Evolutionary conservation across 2,797 vertebrate genomes (phyloP).

Genomic region (Pygocentrus nattereri): DNA sequence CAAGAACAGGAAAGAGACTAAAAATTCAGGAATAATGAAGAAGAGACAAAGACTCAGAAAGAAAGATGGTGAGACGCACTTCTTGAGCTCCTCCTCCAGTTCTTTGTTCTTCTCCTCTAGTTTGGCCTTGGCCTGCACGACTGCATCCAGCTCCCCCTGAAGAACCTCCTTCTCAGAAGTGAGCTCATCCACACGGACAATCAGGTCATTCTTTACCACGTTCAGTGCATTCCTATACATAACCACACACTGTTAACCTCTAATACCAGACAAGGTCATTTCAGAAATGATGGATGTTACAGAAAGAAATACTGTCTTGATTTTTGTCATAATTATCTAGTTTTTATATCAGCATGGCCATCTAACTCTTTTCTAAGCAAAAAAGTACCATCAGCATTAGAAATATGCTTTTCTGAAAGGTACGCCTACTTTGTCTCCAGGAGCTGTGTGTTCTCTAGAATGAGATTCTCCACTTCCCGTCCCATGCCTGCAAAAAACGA

Average conservation of each 20-base stretch:
- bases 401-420: background rate
- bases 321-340: background rate
- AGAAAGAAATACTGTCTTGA: background rate
- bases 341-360: background rate
- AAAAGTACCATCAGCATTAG: background rate
- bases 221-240: constrained; percentile 93
- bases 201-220: constrained; percentile 98
- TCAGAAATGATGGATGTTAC: background rate
- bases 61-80: constrained; percentile 76
- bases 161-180: constrained; percentile 94
- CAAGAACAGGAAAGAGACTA: background rate
- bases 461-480: constrained; percentile 97
- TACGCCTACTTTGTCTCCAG: constrained; percentile 97
- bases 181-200: constrained; percentile 93
- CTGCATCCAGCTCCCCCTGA: constrained; percentile 89
- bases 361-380: background rate
- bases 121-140: constrained; percentile 89
- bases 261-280: background rate
- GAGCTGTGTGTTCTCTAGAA: constrained; percentile 95
- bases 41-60: constrained; percentile 50
- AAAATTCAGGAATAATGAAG: background rate
- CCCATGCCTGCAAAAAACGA: constrained; percentile 90
- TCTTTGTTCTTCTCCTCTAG: constrained; percentile 90
- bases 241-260: background rate
- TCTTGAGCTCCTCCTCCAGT: constrained; percentile 93